Base-by-base conservation (phyloP, 1,140 invertebrate genomes). In the Eumeta japonica region DNA sequence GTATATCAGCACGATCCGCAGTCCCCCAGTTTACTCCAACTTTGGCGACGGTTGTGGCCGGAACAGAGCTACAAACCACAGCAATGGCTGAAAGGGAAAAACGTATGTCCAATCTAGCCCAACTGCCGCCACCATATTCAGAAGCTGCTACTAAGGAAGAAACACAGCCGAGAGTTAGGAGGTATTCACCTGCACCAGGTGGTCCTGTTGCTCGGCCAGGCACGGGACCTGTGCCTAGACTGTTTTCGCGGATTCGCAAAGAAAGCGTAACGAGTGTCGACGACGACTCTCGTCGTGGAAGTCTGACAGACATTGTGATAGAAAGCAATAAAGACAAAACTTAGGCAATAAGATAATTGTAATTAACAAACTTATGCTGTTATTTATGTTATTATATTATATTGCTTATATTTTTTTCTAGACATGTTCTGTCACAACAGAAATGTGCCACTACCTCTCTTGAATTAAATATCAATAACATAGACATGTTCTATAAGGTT, bases 11-110 rank as follows among this genome's bases (percentile, higher is more conserved):
- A 11, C 51, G 67, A 39, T 48, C 58, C 10, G 54, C 62, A n/a
- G 63, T 58, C n/a, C 63, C 67, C 1, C 65, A 68, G 36, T 74
- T 74, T 37, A 71, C 70, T 16, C 70, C 70, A 14, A 70, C 66
- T 2, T 52, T 74, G 39, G 62, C 65, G 16, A 74, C 70, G 17
- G 70, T 74, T 0, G 62, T 70, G 7, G 66, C 70, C 33, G 70
- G 70, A 3, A 57, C 66, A 20, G 70, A 74, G 39, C 43, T 74
- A 19, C 70, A 74, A 49, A 15, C 45, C 10, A 71, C 70, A 18
- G 66, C 67, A 12, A 55, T 55, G 14, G 57, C 66, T n/a, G 55
- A 64, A 11, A 58, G 70, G 44, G 66, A 74, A 43, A 64, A 62
- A 45, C 55, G 67, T 15, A 74, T 74, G 66, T 46, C 56, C 5